Evolutionary conservation across 1,140 invertebrate species (phyloP), one percentile per base, ranked within the genome.

Genomic region (Aradophagus sp.): DNA sequence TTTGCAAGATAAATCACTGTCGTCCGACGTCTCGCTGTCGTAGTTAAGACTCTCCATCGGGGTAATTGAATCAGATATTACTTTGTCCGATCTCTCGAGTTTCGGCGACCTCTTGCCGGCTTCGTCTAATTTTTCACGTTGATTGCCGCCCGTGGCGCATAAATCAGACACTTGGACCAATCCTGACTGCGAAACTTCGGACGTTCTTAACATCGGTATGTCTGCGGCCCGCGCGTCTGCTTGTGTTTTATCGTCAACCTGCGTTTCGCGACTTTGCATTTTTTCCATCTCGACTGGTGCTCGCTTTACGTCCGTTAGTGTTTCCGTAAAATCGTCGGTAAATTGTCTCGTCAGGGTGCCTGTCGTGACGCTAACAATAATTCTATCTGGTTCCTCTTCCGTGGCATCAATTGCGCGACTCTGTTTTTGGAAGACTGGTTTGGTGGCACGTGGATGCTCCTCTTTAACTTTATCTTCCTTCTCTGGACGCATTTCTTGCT

Each of bases 1-100:
- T 73, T 81, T 81, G 47, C 77, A 79, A 1, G 84, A 86, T 42
- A 81, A 70, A 62, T 84, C 81, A 65, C 83, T 85, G n/a, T 68
- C 67, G 12, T 42, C 62, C 3, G 79, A 82, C 16, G 80, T 80
- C 58, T 85, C 83, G 56, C 77, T 82, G 1, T 84, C 79, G 7
- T 79, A 73, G 6, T 75, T 74, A 8, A 59, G 26, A 42, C 7
- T 55, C 7, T 61, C 45, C 34, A 39, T 53, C 20, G 20, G 20
- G 12, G 32, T 11, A 38, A 68, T 27, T 41, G 55, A 61, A 55
- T 68, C 65, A 1, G 32, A 48, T 39, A 12, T 34, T 5, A 50
- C 53, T 36, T 52, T 74, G 34, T 52, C 47, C 36, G 41, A 55
- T 36, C 26, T 32, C 32, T 58, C 59, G 23, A 52, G 38, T 44